Base-by-base conservation (phyloP, 2,888 invertebrate species). In the Litoditis marina region DNA sequence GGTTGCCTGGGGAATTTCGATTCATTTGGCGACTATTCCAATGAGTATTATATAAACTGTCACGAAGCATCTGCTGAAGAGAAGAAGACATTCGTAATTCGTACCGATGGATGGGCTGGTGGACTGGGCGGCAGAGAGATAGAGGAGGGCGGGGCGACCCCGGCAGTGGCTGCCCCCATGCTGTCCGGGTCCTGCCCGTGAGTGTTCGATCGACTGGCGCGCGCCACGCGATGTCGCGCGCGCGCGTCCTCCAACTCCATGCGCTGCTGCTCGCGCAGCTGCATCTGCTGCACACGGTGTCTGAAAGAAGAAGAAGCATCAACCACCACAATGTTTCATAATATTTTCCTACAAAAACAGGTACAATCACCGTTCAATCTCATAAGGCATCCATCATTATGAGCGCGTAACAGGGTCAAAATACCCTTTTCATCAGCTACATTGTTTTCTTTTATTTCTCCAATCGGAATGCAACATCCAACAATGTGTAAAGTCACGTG, bases 261-360 rank as follows among this genome's bases (percentile, higher is more conserved):
- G 2, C 66, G 63, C 52, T 73, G 73, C 47, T 68, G 70, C 55
- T 73, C 73, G 27, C 62, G 60, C 27, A 71, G 60, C 39, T 66
- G 55, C 42, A 64, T 65, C 55, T 69, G 66, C 53, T 73, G 69
- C 39, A 58, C 54, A 7, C 63, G 66, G 46, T 73, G 73, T 50
- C 68, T 71, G 58, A 34, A 66, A 63, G 13, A 28, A 22, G 8
- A n/a, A 11, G 22, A 19, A n/a, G 11, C 22, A 11, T 11, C 47
- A n/a, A n/a, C 22, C n/a, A n/a, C 22, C 22, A 8, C 47, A 47
- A n/a, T 47, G 8, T 47, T 22, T 11, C 16, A 11, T 13, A 11
- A n/a, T 19, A 11, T 47, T 47, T 19, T 47, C 2, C 47, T 47
- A 36, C 16, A 11, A 11, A n/a, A 11, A 22, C 47, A n/a, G n/a